Percentiles rank a stretch among this genome's conserved stretches.
Evolutionary conservation across 2,113 vertebrate genomes (phyloP).

Genomic region (Nibea coibor): DNA sequence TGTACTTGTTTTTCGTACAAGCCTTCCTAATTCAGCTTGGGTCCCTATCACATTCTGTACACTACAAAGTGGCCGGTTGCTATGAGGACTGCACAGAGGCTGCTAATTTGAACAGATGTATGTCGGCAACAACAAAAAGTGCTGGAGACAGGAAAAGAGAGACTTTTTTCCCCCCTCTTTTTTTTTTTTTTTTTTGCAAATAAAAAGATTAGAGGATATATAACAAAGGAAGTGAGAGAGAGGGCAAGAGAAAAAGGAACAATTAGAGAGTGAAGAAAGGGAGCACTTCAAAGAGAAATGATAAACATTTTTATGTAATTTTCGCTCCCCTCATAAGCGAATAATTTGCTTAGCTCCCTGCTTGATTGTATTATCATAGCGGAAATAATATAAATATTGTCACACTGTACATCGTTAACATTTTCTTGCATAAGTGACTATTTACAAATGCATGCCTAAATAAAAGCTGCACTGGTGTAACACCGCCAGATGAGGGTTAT

Average conservation of each 20-base stretch:
- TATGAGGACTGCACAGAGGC: conserved; percentile 24
- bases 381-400: conserved; percentile 22
- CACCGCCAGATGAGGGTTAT: conserved; percentile 40
- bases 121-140: conserved; percentile 60
- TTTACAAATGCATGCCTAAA: conserved; percentile 33
- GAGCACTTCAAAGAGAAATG: conserved; percentile 44
- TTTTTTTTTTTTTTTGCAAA: conserved; percentile 8
- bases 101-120: conserved; percentile 58
- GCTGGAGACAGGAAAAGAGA: conserved; percentile 14
- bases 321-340: conserved; percentile 24
- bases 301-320: conserved; percentile 35
- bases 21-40: neutral
- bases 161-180: too few species aligned
- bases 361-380: conserved; percentile 17
- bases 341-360: conserved; percentile 33
- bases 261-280: conserved; percentile 24
- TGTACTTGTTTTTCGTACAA: neutral
- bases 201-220: conserved; percentile 39
- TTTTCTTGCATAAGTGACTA: neutral
- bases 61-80: conserved; percentile 6
- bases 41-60: conserved; percentile 20
- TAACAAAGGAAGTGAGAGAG: conserved; percentile 39
- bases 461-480: conserved; percentile 43
- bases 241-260: conserved; percentile 3
- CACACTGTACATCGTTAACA: neutral